Conservation (phyloP, 2,797 vertebrate genomes). For the Lerista edwardsae region DNA sequence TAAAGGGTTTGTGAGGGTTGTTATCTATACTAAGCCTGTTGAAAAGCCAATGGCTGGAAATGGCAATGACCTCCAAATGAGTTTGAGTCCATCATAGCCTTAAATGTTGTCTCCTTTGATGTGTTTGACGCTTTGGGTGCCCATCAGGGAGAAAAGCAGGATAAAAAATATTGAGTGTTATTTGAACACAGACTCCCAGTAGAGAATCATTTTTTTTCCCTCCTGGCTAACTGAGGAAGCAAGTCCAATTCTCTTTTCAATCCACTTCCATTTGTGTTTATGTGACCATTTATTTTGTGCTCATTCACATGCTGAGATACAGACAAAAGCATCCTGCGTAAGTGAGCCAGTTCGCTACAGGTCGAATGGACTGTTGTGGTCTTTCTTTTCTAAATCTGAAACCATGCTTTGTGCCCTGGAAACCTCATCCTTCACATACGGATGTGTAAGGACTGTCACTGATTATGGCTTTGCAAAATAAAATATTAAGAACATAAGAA, state of each 20-base stretch:
- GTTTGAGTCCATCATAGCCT: not conserved
- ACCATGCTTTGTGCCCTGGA: not conserved
- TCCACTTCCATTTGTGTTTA: not conserved
- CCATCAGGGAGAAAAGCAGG: too few relatives aligned
- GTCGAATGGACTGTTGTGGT: too few relatives aligned
- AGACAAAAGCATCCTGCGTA: not conserved
- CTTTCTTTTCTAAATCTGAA: not conserved
- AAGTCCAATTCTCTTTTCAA: not conserved
- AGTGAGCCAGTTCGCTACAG: not conserved
- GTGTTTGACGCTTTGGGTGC: not conserved
- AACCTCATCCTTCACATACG: not conserved
- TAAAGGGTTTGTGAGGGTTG: not conserved
- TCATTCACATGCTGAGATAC: not conserved
- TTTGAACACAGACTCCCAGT: not conserved
- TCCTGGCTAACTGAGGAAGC: not conserved
- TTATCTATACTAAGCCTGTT: not conserved
- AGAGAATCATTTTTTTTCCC: not conserved
- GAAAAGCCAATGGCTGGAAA: not conserved
- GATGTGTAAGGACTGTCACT: not conserved
- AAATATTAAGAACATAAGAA: not conserved
- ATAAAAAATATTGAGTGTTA: not conserved
- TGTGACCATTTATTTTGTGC: not conserved
- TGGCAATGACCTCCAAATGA: not conserved
- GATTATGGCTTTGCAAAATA: not conserved
- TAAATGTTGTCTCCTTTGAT: not conserved